These are phyloP conservation scores for Pangasius mekongensis DNA, from an alignment of 2,797 vertebrate species.

Conservation along the genomic window DNA sequence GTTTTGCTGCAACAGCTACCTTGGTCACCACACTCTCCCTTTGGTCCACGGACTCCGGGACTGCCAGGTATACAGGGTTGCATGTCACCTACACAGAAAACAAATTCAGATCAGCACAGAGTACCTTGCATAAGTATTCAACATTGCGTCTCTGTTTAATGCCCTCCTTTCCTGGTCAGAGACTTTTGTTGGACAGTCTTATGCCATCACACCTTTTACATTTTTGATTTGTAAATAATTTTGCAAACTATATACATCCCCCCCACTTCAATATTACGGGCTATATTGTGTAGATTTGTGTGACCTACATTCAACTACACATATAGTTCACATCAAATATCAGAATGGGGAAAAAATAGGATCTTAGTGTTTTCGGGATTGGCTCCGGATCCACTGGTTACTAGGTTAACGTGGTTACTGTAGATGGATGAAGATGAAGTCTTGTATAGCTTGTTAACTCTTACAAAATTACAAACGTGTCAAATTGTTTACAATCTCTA, in stretches of 20 bases:
- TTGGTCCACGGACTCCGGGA: conserved; percentile 65
- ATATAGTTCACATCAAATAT: not conserved
- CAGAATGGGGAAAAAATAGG: not conserved
- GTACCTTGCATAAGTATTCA: not conserved
- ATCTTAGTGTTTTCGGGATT: not conserved
- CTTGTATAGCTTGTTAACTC: not conserved
- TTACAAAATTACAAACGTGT: not conserved
- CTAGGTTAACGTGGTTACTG: not conserved
- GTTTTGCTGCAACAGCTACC: conserved; percentile 51
- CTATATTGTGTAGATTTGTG: too few relatives aligned
- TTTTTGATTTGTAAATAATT: not conserved
- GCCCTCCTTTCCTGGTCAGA: not conserved
- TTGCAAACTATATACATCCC: not conserved
- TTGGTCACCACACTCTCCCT: conserved; percentile 66
- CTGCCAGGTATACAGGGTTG: conserved; percentile 61
- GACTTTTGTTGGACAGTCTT: not conserved
- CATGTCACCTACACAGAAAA: conserved; percentile 65
- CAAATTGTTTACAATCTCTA: not conserved
- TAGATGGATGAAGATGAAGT: not conserved
- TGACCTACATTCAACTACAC: not conserved
- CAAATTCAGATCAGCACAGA: not conserved
- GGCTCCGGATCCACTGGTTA: not conserved
- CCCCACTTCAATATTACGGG: too few relatives aligned
- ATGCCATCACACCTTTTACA: not conserved
- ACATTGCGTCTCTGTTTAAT: not conserved